phyloP scores from a whole-genome alignment of 2,113 vertebrate species.

The Picathartes gymnocephalus region DNA sequence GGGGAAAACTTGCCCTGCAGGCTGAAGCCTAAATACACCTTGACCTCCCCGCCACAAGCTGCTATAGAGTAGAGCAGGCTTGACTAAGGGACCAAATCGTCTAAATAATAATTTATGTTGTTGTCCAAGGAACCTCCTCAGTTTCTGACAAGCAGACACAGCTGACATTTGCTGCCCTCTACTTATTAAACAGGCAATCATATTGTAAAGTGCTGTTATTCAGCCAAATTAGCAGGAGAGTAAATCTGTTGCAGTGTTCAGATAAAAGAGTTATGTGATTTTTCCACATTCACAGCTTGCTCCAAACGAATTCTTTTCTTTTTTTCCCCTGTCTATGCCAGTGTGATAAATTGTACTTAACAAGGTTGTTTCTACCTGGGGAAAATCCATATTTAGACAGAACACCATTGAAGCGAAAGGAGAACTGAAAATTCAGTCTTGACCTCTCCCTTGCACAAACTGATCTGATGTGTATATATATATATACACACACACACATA shows the following conservation, averaged over 20 bases:
- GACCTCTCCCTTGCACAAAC: background rate
- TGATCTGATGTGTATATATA: background rate
- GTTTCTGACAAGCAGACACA: background rate
- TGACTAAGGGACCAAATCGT: background rate
- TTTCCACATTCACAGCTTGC: background rate
- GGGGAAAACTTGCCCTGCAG: constrained; percentile 5
- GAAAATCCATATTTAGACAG: background rate
- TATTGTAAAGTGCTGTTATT: background rate
- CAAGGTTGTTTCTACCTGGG: background rate
- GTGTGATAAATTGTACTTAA: background rate
- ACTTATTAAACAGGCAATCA: constrained; percentile 17
- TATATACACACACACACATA: fast-evolving
- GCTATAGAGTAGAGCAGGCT: background rate
- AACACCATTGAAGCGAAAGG: background rate
- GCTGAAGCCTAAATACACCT: constrained; percentile 12
- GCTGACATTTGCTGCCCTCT: constrained; percentile 57
- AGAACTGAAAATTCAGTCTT: background rate
- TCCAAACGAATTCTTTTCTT: background rate
- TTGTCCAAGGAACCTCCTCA: background rate
- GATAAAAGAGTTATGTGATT: background rate
- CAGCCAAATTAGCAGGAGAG: background rate
- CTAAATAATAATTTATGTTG: background rate
- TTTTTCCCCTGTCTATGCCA: fast-evolving
- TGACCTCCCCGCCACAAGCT: constrained; percentile 25
- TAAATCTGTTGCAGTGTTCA: background rate